Conservation (phyloP, 2,113 vertebrate species). For the Carassius auratus region DNA sequence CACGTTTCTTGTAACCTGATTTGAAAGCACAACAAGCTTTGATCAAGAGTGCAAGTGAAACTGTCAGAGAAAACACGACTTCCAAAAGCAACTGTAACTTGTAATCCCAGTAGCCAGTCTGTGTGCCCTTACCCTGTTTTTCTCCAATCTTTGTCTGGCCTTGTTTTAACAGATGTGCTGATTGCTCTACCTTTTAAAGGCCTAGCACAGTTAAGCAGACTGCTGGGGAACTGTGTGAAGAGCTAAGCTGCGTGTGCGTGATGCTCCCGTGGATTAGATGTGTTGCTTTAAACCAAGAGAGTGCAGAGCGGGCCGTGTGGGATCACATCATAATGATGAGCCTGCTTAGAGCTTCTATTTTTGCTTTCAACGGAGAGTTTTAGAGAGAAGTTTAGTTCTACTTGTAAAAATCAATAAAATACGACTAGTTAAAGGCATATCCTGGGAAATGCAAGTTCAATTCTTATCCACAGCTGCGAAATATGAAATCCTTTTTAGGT, state of each 20-base stretch:
- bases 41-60: neutral
- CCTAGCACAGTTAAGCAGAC: neutral
- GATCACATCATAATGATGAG: neutral
- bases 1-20: neutral
- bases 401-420: neutral
- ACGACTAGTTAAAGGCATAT: neutral
- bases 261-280: slow-evolving; percentile 33
- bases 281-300: neutral
- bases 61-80: neutral
- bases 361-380: neutral
- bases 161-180: slow-evolving; percentile 29
- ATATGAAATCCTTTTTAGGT: neutral
- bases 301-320: neutral
- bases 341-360: slow-evolving; percentile 10
- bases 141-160: slow-evolving; percentile 11
- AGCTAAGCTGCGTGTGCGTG: neutral
- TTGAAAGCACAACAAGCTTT: slow-evolving; percentile 7
- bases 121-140: neutral
- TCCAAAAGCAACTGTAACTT: neutral
- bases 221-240: slow-evolving; percentile 7
- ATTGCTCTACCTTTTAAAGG: neutral
- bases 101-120: slow-evolving; percentile 3
- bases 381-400: neutral
- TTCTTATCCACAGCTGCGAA: neutral
- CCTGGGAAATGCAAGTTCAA: neutral